Conservation (phyloP, 2,888 invertebrate genomes). For the Drosophila pseudotakahashii region DNA sequence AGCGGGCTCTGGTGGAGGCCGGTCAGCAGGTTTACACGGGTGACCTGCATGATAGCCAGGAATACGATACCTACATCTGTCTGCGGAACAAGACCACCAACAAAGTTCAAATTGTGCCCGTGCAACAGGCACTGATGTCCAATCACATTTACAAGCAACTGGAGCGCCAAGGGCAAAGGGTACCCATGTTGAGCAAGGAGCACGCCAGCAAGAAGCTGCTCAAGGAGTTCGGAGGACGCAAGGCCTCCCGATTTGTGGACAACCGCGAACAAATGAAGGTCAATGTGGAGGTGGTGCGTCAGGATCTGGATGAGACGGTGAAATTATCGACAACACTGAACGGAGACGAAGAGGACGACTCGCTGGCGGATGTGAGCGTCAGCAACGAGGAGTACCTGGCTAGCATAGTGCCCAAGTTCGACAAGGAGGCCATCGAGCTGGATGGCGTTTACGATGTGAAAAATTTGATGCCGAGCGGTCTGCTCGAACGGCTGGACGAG, state of each 20-base stretch:
- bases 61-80: slow-evolving; percentile 79
- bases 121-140: slow-evolving; percentile 73
- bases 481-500: slow-evolving; percentile 80
- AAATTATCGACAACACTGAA: slow-evolving; percentile 43
- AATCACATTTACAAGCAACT: slow-evolving; percentile 76
- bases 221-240: slow-evolving; percentile 82
- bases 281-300: slow-evolving; percentile 77
- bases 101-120: slow-evolving; percentile 80
- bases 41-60: slow-evolving; percentile 45
- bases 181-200: slow-evolving; percentile 58
- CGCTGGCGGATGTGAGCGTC: slow-evolving; percentile 41
- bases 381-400: slow-evolving; percentile 59
- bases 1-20: slow-evolving; percentile 68
- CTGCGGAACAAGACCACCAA: slow-evolving; percentile 80
- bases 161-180: slow-evolving; percentile 38
- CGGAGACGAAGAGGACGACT: slow-evolving; percentile 39
- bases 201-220: slow-evolving; percentile 62
- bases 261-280: slow-evolving; percentile 79
- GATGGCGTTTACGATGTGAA: slow-evolving; percentile 73
- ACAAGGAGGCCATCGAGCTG: slow-evolving; percentile 73
- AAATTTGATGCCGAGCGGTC: slow-evolving; percentile 74
- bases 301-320: slow-evolving; percentile 78
- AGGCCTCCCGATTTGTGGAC: slow-evolving; percentile 66
- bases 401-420: slow-evolving; percentile 76
- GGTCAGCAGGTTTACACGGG: slow-evolving; percentile 76